Evolutionary conservation across 2,113 vertebrate species (phyloP).

Genomic region (Brachirus orientalis): DNA sequence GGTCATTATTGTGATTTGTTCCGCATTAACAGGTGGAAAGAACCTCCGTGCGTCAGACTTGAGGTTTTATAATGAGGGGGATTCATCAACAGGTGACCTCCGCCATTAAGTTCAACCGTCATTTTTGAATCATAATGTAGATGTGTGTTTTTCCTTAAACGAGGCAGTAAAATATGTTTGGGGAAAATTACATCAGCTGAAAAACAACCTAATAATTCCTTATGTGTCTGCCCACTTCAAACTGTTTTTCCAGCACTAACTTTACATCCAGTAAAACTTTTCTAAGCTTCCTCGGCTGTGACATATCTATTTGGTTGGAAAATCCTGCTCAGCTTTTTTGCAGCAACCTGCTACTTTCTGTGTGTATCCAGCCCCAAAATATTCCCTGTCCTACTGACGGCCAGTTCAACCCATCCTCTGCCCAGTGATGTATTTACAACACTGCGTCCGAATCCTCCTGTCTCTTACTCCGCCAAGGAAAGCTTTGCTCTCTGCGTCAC

Average conservation of each 20-base stretch:
- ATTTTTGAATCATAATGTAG: not conserved
- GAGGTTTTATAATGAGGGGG: not conserved
- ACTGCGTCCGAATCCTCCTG: slow-evolving; percentile 17
- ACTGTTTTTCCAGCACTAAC: too few species aligned
- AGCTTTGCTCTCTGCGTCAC: slow-evolving; percentile 56
- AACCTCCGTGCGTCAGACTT: slow-evolving; percentile 4
- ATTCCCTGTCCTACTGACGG: slow-evolving; percentile 50
- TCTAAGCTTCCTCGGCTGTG: slow-evolving; percentile 12
- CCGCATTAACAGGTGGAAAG: not conserved
- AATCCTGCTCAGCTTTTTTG: slow-evolving; percentile 49
- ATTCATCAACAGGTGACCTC: not conserved
- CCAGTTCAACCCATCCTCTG: slow-evolving; percentile 36
- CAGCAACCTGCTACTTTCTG: slow-evolving; percentile 43
- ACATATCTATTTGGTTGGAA: slow-evolving; percentile 43
- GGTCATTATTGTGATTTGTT: slow-evolving; percentile 17
- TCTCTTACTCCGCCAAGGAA: slow-evolving; percentile 41
- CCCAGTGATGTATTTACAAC: slow-evolving; percentile 32
- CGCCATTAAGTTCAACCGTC: not conserved
- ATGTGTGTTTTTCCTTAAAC: slow-evolving; percentile 1
- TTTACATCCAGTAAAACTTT: slow-evolving; percentile 24
- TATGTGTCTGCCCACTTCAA: not conserved
- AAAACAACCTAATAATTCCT: slow-evolving; percentile 1
- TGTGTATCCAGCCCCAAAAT: slow-evolving; percentile 29
- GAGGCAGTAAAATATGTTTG: not conserved
- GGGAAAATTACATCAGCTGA: not conserved